Percentiles rank a stretch among this genome's conserved stretches.
Evolutionary conservation across 2,797 vertebrate species (phyloP).

Genomic region (Enoplosus armatus): DNA sequence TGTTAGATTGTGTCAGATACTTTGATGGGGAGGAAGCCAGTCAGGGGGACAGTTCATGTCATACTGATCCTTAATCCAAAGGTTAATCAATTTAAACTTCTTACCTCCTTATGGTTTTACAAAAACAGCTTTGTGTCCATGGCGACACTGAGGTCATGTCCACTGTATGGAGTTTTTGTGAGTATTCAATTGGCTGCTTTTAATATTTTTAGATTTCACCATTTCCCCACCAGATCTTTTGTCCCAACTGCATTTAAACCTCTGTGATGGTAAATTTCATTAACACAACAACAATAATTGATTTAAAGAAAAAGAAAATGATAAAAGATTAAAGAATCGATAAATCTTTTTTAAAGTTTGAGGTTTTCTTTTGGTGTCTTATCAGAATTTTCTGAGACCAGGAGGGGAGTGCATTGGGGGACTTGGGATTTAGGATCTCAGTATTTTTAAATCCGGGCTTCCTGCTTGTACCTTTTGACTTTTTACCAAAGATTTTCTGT

Average conservation of each 20-base stretch:
- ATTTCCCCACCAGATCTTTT: neutral
- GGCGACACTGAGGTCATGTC: neutral
- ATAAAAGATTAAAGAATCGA: neutral
- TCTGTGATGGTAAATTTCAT: neutral
- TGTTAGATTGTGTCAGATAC: neutral
- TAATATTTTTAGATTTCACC: neutral
- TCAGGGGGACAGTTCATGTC: neutral
- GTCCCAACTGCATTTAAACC: neutral
- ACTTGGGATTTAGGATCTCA: neutral
- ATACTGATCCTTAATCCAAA: neutral
- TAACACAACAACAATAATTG: neutral
- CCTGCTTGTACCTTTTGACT: neutral
- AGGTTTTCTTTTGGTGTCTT: neutral
- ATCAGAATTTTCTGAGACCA: neutral
- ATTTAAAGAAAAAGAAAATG: accelerated
- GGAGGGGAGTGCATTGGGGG: neutral
- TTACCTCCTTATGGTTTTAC: too few species aligned
- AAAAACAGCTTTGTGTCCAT: too few species aligned
- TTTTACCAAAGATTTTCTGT: conserved; percentile 2
- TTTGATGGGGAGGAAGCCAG: neutral
- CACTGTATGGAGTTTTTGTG: neutral
- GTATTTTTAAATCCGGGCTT: neutral
- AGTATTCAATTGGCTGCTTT: neutral
- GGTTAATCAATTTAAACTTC: neutral
- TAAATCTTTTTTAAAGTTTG: neutral